Percentiles rank a stretch among this genome's conserved stretches.
phyloP scores from a whole-genome alignment of 2,888 invertebrate genomes.

The Tinea trinotella region DNA sequence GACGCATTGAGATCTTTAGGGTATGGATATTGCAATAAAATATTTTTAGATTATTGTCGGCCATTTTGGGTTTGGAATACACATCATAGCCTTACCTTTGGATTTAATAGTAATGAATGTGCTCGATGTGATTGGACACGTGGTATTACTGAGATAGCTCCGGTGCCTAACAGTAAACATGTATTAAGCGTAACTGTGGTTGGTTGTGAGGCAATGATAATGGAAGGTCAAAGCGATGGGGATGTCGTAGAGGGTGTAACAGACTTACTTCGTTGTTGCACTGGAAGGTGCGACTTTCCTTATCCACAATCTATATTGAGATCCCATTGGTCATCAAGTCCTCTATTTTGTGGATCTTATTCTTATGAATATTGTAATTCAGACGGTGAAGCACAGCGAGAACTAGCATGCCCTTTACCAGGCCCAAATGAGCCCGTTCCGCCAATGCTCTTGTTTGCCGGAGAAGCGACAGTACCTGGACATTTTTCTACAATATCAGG shows the following conservation, averaged over 20 bases:
- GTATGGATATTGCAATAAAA: constrained; percentile 82
- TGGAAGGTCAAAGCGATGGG: constrained; percentile 78
- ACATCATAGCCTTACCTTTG: constrained; percentile 72
- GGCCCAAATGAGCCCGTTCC: constrained; percentile 73
- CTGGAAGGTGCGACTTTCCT: constrained; percentile 74
- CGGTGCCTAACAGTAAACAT: constrained; percentile 78
- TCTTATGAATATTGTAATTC: constrained; percentile 66
- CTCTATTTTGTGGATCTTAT: constrained; percentile 79
- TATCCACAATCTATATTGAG: constrained; percentile 77
- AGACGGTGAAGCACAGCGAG: constrained; percentile 46
- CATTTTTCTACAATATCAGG: constrained; percentile 84
- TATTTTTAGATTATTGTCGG: constrained; percentile 81
- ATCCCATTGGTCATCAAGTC: constrained; percentile 82
- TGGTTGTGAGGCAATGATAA: constrained; percentile 76
- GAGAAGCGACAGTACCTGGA: constrained; percentile 84
- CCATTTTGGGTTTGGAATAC: constrained; percentile 82
- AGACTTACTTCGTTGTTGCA: constrained; percentile 72
- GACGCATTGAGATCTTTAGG: constrained; percentile 78
- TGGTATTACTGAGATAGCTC: constrained; percentile 78
- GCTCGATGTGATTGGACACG: constrained; percentile 78
- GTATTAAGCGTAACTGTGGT: constrained; percentile 80
- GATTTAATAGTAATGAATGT: constrained; percentile 69
- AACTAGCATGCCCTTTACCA: constrained; percentile 76
- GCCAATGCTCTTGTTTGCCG: constrained; percentile 83
- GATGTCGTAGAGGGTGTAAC: constrained; percentile 78